A percentile compares a stretch with the other conserved stretches of the same genome.
Evolutionary conservation across 2,797 vertebrate genomes (phyloP).

Genomic region (Anabacerthia variegaticeps): DNA sequence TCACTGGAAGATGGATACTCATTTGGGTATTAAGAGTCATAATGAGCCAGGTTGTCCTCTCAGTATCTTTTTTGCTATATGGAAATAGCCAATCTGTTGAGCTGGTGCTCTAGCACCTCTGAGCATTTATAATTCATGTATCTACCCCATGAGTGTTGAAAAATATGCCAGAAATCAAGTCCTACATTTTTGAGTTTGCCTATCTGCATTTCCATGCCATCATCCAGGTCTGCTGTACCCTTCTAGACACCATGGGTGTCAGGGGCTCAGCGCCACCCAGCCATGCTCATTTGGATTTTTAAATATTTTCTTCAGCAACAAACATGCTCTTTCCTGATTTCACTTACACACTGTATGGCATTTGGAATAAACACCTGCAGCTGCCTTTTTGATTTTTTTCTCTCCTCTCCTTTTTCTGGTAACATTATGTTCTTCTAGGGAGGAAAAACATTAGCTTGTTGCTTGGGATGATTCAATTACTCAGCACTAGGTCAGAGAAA

Average conservation of each 20-base stretch:
- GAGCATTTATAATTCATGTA: not conserved
- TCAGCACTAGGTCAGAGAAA: conserved; percentile 16
- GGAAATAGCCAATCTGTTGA: not conserved
- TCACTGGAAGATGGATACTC: not conserved
- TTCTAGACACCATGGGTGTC: not conserved
- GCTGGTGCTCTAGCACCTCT: not conserved
- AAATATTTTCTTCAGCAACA: not conserved
- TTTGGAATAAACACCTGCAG: conserved; percentile 34
- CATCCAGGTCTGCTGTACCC: not conserved
- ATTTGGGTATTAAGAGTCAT: not conserved
- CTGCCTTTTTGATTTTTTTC: not conserved
- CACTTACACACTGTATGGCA: not conserved
- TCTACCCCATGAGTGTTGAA: not conserved
- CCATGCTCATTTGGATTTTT: not conserved
- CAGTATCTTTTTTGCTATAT: not conserved
- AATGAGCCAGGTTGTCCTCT: not conserved
- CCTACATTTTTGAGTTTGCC: not conserved
- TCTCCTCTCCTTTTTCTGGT: not conserved
- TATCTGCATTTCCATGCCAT: not conserved
- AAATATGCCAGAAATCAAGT: not conserved
- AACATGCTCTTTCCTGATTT: not conserved
- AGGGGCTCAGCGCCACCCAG: not conserved
- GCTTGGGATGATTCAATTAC: conserved; percentile 56
- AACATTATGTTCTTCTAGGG: conserved; percentile 39
- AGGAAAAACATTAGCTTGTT: conserved; percentile 29